These are phyloP conservation scores for Dicrostonyx torquatus DNA, from an alignment of 2,797 vertebrate species.

Conservation along the genomic window DNA sequence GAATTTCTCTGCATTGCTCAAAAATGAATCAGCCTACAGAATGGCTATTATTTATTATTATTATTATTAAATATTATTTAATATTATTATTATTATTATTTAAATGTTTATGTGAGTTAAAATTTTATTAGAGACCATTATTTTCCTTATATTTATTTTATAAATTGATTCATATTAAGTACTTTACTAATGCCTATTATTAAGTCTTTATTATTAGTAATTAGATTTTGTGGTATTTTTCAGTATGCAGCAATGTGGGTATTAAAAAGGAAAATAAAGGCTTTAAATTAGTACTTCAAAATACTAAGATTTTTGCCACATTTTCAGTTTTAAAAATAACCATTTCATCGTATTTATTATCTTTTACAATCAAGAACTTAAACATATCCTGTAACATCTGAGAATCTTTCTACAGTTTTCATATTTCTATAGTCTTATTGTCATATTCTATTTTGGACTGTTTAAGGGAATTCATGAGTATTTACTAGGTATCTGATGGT, in stretches of 20 bases:
- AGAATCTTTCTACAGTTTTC: not conserved
- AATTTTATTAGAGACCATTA: constrained; percentile 73
- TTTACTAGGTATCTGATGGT: not conserved
- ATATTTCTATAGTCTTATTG: constrained; percentile 4
- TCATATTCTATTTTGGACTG: constrained; percentile 34
- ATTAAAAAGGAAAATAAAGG: constrained; percentile 46
- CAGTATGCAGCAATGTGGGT: not conserved
- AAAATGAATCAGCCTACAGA: constrained; percentile 61
- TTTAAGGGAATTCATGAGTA: not conserved
- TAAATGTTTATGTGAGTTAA: constrained; percentile 77
- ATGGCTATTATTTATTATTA: too few relatives aligned
- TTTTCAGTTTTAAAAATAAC: constrained; percentile 52
- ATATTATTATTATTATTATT: too few relatives aligned
- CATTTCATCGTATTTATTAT: constrained; percentile 50
- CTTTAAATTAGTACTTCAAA: constrained; percentile 73
- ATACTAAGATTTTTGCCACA: not conserved
- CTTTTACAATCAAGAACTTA: constrained; percentile 36
- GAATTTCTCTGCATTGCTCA: constrained; percentile 35
- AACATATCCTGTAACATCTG: constrained; percentile 19
- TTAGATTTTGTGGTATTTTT: constrained; percentile 58
- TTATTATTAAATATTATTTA: too few relatives aligned
- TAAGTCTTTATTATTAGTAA: constrained; percentile 68
- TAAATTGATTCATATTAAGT: constrained; percentile 67
- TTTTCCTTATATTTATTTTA: constrained; percentile 72
- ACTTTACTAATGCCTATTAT: constrained; percentile 65